Evolutionary conservation across 2,113 vertebrate genomes (phyloP).

Genomic region (Myrmophylax atrothorax): DNA sequence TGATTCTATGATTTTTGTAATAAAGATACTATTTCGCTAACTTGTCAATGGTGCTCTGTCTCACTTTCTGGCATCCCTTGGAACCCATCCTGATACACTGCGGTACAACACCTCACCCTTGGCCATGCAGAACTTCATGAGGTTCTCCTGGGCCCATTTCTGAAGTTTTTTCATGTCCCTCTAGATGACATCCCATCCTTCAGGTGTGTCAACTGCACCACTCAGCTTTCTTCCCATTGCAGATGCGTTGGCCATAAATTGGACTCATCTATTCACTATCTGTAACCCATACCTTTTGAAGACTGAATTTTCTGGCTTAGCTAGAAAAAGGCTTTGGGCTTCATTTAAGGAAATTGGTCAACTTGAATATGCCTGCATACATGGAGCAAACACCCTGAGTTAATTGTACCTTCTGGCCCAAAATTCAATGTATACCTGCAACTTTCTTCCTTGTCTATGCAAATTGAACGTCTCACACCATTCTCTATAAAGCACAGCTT

Average conservation of each 20-base stretch:
- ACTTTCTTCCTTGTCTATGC: neutral
- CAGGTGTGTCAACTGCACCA: fast-evolving
- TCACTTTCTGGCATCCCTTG: too few relatives aligned
- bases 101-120: neutral
- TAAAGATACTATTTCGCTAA: too few relatives aligned
- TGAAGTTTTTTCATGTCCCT: neutral
- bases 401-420: neutral
- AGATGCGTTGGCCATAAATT: neutral
- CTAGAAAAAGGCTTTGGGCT: neutral
- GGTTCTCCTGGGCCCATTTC: neutral
- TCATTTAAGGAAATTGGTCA: neutral
- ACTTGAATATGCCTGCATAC: neutral
- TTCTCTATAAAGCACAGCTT: neutral
- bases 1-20: too few relatives aligned
- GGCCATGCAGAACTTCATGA: fast-evolving
- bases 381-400: neutral
- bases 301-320: neutral
- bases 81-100: too few relatives aligned
- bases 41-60: too few relatives aligned
- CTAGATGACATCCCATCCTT: neutral
- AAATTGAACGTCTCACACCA: neutral
- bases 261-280: neutral
- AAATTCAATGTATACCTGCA: neutral
- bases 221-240: neutral
- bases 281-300: neutral